Evolutionary conservation across 2,113 vertebrate genomes (phyloP), one percentile per base, ranked within the genome.

Genomic region (Brachirus orientalis): DNA sequence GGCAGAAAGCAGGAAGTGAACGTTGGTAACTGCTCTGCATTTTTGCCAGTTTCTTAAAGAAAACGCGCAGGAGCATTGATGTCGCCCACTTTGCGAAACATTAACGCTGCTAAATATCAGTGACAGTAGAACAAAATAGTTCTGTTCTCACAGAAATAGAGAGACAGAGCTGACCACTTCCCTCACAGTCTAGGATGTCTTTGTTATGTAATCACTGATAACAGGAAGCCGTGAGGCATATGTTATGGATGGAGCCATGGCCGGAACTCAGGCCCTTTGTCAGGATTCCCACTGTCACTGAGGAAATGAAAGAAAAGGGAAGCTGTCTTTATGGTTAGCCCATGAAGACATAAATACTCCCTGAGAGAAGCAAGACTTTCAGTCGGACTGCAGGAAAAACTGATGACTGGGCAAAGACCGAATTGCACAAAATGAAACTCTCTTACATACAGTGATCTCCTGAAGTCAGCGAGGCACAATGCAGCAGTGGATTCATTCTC

Each of bases 251-350:
- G 79, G 84, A 90, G 62, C 46, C 36, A 44, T 6, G 46, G 82
- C 68, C 79, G 75, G 59, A 80, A 75, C 80, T 79, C 74, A 73
- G 74, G 80, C 58, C 69, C 67, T 84, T 77, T 62, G 69, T 87
- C 84, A 81, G 80, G 77, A 80, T 87, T 90, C 83, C 88, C 83
- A 90, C 79, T 72, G 87, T 81, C 79, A 81, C 72, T 70, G 81
- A 91, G 89, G 85, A 91, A 90, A 89, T 84, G 78, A 90, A 86
- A 90, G 86, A 83, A 81, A 20, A 76, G 72, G 75, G 83, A 79
- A 72, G 76, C 74, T 83, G 70, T 86, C 80, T 87, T 86, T 85
- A 89, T 82, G 80, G 85, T 84, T 69, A 73, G 79, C 63, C 64
- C 71, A 75, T 76, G 63, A 60, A 63, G 77, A 86, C 85, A 89